Percentiles rank a stretch among this genome's conserved stretches.
Evolutionary conservation across 2,888 invertebrate species (phyloP).

Genomic region (Agrilus mali): DNA sequence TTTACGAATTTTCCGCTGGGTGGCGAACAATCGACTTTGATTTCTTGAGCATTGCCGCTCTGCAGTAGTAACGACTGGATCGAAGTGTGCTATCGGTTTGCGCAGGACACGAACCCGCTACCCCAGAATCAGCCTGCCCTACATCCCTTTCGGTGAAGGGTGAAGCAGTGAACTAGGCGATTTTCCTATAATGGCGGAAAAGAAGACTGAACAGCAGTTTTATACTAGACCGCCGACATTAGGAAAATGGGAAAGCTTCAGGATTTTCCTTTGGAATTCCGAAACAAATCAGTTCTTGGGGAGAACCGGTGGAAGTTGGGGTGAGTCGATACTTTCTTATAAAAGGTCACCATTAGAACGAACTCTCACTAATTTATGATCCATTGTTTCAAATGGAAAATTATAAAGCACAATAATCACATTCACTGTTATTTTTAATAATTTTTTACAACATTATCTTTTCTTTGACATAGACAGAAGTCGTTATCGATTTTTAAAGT

Average conservation of each 20-base stretch:
- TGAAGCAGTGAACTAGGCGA: constrained; percentile 15
- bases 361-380: too few species aligned
- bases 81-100: constrained; percentile 20
- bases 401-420: too few species aligned
- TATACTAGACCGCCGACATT: constrained; percentile 70
- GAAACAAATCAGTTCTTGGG: constrained; percentile 87
- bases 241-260: constrained; percentile 76
- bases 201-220: constrained; percentile 66
- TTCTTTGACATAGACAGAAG: too few species aligned
- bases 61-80: constrained; percentile 17
- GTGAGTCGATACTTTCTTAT: constrained; percentile 43
- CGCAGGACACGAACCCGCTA: constrained; percentile 22
- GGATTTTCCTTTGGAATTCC: constrained; percentile 79
- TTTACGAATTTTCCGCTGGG: too few species aligned
- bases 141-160: constrained; percentile 22
- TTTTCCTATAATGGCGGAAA: constrained; percentile 46
- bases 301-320: constrained; percentile 87
- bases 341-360: too few species aligned
- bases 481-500: too few species aligned
- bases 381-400: too few species aligned
- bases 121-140: constrained; percentile 22
- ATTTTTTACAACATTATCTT: too few species aligned
- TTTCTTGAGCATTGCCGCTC: constrained; percentile 1
- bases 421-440: too few species aligned
- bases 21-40: too few species aligned